phyloP scores from a whole-genome alignment of 2,113 vertebrate genomes.

The Gavialis gangeticus region DNA sequence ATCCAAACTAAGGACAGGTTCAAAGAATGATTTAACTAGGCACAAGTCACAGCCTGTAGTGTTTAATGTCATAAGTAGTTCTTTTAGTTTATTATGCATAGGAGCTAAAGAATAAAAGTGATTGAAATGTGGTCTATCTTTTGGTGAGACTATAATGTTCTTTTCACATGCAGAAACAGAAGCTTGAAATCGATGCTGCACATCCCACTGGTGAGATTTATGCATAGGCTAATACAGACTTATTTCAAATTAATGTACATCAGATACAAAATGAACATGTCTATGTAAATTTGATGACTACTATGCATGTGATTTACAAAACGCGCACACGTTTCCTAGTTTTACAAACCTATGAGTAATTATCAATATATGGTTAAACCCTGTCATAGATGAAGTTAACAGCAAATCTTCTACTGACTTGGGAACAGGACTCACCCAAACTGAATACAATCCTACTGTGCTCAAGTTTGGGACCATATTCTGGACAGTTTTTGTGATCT shows the following conservation, averaged over 20 bases:
- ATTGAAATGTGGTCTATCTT: not conserved
- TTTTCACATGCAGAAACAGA: not conserved
- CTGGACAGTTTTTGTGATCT: not conserved
- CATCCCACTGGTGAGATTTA: too few relatives aligned
- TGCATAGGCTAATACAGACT: not conserved
- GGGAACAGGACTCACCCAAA: not conserved
- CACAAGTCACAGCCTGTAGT: not conserved
- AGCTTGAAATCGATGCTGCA: not conserved
- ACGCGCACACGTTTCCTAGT: not conserved
- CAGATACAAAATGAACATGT: not conserved
- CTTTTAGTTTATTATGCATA: not conserved
- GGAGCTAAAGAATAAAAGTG: not conserved
- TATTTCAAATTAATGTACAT: not conserved
- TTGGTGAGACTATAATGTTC: accelerated
- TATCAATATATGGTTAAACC: accelerated
- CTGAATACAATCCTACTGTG: not conserved
- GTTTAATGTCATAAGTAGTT: not conserved
- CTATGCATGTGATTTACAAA: not conserved
- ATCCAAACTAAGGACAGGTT: not conserved
- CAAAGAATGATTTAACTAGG: not conserved
- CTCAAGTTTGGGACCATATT: not conserved
- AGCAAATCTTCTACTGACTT: not conserved
- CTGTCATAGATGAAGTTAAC: too few relatives aligned
- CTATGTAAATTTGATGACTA: not conserved
- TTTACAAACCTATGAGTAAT: not conserved